Base-by-base conservation (phyloP, 1,140 invertebrate genomes). In the Hycleus phaleratus region DNA sequence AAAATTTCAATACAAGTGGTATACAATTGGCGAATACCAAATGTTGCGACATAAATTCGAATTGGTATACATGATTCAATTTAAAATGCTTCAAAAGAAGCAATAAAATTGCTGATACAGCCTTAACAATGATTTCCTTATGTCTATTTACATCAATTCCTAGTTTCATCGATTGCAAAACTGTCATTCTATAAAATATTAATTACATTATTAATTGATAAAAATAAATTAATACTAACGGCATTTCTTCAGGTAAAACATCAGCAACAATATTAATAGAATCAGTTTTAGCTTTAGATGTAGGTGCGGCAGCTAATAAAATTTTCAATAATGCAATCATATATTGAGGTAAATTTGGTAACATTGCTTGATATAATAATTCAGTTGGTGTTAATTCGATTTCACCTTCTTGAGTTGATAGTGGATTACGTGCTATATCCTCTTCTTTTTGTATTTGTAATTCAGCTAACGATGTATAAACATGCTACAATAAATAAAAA, bases 11-110 rank as follows among this genome's bases (percentile, higher is more conserved):
- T 24, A 99, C 91, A 18, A 99, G 77, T 4, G 97, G 97, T 73
- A 99, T 97, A 73, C 97, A 99, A 75, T 99, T 99, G 54, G 97
- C 96, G 81, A 99, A 98, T 9, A 99, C 95, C 49, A 99, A 79
- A 78, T 99, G 96, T 74, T 99, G 96, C 2, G 93, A 95, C 85
- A 98, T 95, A 71, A 97, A 98, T 77, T 99, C 97, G 80, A 98
- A 99, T 77, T 98, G 93, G 75, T 98, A 99, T 9, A 98, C 82
- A 75, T 99, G 97, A 78, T 98, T 99, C n/a, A 98, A 79, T 79
- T 99, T 98, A 64, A 99, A 95, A 77, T 98, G 96, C 75, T 99
- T 99, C 45, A 99, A 77, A 39, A 99, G 79, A 7, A 99, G 76
- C 47, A 99, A 74, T 44, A 99, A 78, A 58, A 98, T 93, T 3